These are phyloP conservation scores for Carterocephalus palaemon DNA, from an alignment of 2,888 invertebrate genomes.

Conservation along the genomic window DNA sequence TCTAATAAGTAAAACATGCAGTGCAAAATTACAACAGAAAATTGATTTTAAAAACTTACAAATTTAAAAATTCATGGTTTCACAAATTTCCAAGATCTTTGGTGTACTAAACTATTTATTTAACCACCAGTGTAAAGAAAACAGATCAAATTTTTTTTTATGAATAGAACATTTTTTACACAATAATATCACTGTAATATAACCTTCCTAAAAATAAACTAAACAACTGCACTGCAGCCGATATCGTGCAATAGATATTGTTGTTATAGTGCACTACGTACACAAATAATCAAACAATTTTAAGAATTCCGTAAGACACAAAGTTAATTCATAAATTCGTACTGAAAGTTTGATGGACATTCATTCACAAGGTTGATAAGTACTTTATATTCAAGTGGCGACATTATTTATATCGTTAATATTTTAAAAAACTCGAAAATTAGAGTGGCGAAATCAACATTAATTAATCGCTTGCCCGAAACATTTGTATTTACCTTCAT, in stretches of 20 bases:
- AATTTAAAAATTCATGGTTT: conserved; percentile 11
- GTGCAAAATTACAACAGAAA: neutral
- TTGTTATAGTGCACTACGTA: conserved; percentile 38
- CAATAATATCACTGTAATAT: conserved; percentile 65
- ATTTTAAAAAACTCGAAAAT: too few relatives aligned
- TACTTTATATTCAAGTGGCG: too few relatives aligned
- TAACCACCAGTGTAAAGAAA: conserved; percentile 29
- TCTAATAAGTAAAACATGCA: neutral
- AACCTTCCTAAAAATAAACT: conserved; percentile 45
- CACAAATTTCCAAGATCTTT: conserved; percentile 41
- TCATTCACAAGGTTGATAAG: conserved; percentile 6
- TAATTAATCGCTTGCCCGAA: too few relatives aligned
- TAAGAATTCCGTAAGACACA: conserved; percentile 51
- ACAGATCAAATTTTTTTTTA: conserved; percentile 35
- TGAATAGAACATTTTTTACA: conserved; percentile 52
- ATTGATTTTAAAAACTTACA: neutral
- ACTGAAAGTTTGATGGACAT: neutral
- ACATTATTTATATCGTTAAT: too few relatives aligned
- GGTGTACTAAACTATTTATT: conserved; percentile 35
- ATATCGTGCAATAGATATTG: conserved; percentile 28
- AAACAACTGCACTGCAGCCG: conserved; percentile 43
- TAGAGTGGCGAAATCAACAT: too few relatives aligned
- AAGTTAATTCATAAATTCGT: neutral
- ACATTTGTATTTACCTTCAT: too few relatives aligned
- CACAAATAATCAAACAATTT: conserved; percentile 31